A percentile compares a stretch with the other conserved stretches of the same genome.
phyloP scores from a whole-genome alignment of 2,797 vertebrate species.

The Sebastiscus albofasciatus region DNA sequence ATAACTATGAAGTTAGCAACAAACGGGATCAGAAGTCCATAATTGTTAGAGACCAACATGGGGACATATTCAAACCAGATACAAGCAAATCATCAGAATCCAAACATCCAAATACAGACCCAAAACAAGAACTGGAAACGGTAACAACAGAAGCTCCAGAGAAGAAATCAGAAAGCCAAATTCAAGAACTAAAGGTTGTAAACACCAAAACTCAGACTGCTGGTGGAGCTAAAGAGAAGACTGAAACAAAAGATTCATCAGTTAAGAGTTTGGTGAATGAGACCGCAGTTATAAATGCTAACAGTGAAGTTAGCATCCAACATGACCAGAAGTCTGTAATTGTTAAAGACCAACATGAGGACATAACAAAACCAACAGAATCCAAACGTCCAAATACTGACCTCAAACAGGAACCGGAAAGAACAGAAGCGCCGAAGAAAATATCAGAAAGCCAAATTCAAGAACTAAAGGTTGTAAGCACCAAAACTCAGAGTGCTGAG shows the following conservation, averaged over 20 bases:
- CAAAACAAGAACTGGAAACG: not conserved
- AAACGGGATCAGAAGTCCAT: too few species aligned
- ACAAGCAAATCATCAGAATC: not conserved
- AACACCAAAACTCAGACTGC: not conserved
- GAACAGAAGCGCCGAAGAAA: not conserved
- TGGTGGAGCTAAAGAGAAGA: not conserved
- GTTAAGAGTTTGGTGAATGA: too few species aligned
- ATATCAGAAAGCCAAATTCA: not conserved
- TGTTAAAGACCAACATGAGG: too few species aligned
- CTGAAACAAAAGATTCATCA: too few species aligned
- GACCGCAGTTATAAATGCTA: too few species aligned
- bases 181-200: not conserved
- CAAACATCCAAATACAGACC: not conserved
- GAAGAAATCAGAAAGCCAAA: not conserved
- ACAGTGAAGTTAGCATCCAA: not conserved
- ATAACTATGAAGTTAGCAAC: too few species aligned
- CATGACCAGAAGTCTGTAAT: not conserved
- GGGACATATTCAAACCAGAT: not conserved
- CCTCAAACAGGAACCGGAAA: not conserved
- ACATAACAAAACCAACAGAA: not conserved
- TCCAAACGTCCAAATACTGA: not conserved
- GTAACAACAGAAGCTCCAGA: not conserved
- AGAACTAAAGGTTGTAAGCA: not conserved
- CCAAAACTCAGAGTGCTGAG: not conserved
- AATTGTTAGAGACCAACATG: not conserved